Base-by-base conservation (phyloP, 1,140 invertebrate species). In the Drosophila busckii region DNA sequence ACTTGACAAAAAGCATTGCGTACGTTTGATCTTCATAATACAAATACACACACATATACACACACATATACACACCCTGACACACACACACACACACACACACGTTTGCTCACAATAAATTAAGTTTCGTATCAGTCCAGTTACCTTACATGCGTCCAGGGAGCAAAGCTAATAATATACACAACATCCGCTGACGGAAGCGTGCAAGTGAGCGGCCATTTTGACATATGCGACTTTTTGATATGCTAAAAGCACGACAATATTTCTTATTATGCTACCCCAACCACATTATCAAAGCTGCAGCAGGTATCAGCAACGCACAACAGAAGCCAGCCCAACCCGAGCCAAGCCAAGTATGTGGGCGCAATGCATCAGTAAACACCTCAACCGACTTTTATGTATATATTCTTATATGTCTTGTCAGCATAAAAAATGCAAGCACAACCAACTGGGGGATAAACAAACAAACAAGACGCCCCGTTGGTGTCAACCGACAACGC, bases 341-440 rank as follows among this genome's bases (percentile, higher is more conserved):
- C 10, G n/a, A 19, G 38, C 12, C 9, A 32, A 25, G 41, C 29
- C 19, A 53, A 56, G 62, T 56, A 78, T 48, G 52, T 54, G 48
- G 56, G 67, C 73, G 53, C 50, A 78, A 80, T 48, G 67, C 71
- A 65, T 76, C 71, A 58, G 71, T 63, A 76, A 76, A 76, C 71
- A 78, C 73, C 67, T 78, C 64, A 48, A 58, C 58, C 67, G 71
- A 67, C 71, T 78, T 78, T 76, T 76, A 76, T 76, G 56, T 78
- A 63, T 59, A 65, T 71, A 67, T 59, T 60, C 70, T 70, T 75
- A 76, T 76, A 75, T 75, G 70, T 75, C 48, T 68, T 76, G 65
- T 75, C 70, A 75, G 70, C 65, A 63, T 75, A 75, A 76, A 70
- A 75, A 75, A 76, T 76, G 70, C 70, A 75, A 65, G 54, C 62